phyloP scores from a whole-genome alignment of 2,113 vertebrate genomes.

The Forbesichthys papilliferus region DNA sequence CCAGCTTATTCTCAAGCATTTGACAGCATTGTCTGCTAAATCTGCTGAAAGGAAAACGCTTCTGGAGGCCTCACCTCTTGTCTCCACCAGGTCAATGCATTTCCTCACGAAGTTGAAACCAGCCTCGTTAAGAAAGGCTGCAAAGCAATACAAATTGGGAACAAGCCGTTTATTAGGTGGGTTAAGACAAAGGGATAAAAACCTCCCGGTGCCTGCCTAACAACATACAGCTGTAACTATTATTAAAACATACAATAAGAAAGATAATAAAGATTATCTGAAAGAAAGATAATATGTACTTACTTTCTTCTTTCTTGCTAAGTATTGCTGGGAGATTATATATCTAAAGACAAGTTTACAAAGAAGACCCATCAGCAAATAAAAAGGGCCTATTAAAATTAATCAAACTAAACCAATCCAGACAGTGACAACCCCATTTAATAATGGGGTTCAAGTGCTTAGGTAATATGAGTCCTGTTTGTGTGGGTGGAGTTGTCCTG shows the following conservation, averaged over 20 bases:
- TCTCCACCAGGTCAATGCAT: slow-evolving; percentile 92
- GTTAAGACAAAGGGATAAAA: slow-evolving; percentile 14
- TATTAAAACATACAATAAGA: too few species aligned
- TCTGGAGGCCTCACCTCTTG: slow-evolving; percentile 75
- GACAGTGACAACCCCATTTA: background rate
- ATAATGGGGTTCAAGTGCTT: background rate
- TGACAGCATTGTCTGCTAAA: too few species aligned
- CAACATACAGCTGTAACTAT: slow-evolving; percentile 36
- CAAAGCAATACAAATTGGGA: slow-evolving; percentile 42
- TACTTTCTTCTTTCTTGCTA: slow-evolving; percentile 98
- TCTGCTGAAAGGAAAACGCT: background rate
- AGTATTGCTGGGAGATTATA: slow-evolving; percentile 94
- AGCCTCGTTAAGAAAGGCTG: slow-evolving; percentile 94
- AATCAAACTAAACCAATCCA: background rate
- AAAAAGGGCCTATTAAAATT: background rate
- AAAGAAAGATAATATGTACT: slow-evolving; percentile 60
- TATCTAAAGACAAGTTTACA: slow-evolving; percentile 78
- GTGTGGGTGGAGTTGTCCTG: too few species aligned
- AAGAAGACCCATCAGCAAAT: slow-evolving; percentile 1
- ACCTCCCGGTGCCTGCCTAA: slow-evolving; percentile 25
- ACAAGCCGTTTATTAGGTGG: slow-evolving; percentile 27
- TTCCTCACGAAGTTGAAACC: slow-evolving; percentile 97
- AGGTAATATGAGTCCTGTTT: background rate
- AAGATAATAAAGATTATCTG: background rate
- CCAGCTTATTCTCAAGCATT: too few species aligned